phyloP scores from a whole-genome alignment of 2,113 vertebrate species.

The Acanthisitta chloris region DNA sequence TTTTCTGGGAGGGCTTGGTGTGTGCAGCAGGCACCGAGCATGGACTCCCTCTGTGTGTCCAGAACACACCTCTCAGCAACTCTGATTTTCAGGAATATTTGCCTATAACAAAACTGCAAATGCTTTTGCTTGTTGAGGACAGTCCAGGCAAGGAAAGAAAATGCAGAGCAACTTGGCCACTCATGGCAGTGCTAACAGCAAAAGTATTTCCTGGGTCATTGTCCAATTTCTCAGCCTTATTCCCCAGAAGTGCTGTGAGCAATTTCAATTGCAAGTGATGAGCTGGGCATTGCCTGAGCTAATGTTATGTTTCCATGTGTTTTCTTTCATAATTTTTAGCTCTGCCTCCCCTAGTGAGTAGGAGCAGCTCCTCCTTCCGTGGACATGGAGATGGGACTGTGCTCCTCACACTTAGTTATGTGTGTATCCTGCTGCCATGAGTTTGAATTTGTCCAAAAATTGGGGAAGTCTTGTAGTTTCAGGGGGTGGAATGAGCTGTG shows the following conservation, averaged over 20 bases:
- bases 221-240: slow-evolving; percentile 32
- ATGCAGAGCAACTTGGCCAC: background rate
- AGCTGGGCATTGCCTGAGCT: slow-evolving; percentile 12
- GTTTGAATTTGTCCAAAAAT: background rate
- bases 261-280: background rate
- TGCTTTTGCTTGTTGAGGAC: background rate
- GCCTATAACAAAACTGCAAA: background rate
- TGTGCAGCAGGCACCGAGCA: background rate
- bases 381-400: background rate
- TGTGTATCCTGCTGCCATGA: background rate
- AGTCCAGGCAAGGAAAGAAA: background rate
- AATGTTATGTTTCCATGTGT: slow-evolving; percentile 32
- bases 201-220: slow-evolving; percentile 39
- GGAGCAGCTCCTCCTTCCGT: background rate
- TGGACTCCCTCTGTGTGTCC: fast-evolving
- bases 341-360: background rate
- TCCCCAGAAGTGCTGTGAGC: background rate
- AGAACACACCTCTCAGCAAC: background rate
- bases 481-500: background rate
- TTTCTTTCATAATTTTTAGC: slow-evolving; percentile 45
- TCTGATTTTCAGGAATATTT: background rate
- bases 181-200: background rate
- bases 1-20: background rate
- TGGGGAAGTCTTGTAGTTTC: background rate
- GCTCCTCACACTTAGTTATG: background rate